Conservation (phyloP, 2,113 vertebrate species). For the Eublepharis macularius region DNA sequence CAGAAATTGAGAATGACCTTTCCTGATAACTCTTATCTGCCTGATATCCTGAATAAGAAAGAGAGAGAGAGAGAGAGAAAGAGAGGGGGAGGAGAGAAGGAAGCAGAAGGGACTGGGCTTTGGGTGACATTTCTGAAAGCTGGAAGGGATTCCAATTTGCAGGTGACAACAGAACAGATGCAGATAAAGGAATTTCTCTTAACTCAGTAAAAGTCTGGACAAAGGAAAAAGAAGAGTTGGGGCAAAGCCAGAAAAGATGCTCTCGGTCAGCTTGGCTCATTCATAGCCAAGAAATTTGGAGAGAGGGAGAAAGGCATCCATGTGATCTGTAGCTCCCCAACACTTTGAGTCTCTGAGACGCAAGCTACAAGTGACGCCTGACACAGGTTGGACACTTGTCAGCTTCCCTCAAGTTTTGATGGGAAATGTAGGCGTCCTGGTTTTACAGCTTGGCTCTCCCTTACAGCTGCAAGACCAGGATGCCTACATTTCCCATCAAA, state of each 20-base stretch:
- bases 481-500: too few species aligned
- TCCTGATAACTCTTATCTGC: constrained; percentile 93
- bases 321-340: too few species aligned
- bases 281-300: too few species aligned
- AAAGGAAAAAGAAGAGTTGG: not conserved
- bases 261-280: too few species aligned
- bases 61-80: constrained; percentile 59
- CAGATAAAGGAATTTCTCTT: not conserved
- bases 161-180: constrained; percentile 43
- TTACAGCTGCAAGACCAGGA: too few species aligned
- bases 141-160: constrained; percentile 67
- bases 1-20: constrained; percentile 99
- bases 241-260: not conserved
- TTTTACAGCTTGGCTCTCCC: too few species aligned
- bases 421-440: too few species aligned
- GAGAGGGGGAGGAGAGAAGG: not conserved
- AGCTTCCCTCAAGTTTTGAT: too few species aligned
- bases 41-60: constrained; percentile 83
- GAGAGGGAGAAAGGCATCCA: not conserved
- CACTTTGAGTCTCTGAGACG: not conserved
- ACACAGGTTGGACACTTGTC: too few species aligned
- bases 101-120: constrained; percentile 13
- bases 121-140: constrained; percentile 73
- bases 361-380: too few species aligned
- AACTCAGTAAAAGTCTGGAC: not conserved